A percentile compares a stretch with the other conserved stretches of the same genome.
Conservation (phyloP, 1,140 invertebrate species). For the Drosophila guanche region DNA sequence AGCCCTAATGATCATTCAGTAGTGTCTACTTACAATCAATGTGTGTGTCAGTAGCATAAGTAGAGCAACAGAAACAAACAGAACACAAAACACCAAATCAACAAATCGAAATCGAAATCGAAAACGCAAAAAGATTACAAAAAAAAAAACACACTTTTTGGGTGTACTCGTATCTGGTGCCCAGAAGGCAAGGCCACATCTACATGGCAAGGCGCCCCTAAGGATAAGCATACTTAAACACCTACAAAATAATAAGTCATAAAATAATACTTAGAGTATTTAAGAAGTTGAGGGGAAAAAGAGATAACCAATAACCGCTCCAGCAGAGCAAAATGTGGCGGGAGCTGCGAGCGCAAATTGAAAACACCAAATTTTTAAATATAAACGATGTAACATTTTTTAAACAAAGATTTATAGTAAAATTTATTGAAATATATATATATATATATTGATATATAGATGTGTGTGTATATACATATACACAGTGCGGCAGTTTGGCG, state of each 20-base stretch:
- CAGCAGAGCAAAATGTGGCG: conserved; percentile 9
- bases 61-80: conserved; percentile 6
- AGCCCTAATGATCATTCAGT: conserved; percentile 31
- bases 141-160: conserved; percentile 40
- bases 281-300: conserved; percentile 42
- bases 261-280: conserved; percentile 16
- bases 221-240: conserved; percentile 22
- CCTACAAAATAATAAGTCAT: background rate
- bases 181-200: conserved; percentile 65
- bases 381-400: conserved; percentile 67
- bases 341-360: conserved; percentile 58
- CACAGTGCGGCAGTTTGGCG: conserved; percentile 25
- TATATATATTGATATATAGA: conserved; percentile 25
- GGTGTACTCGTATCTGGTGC: conserved; percentile 32
- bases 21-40: conserved; percentile 69
- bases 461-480: conserved; percentile 50
- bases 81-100: conserved; percentile 11
- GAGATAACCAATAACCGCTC: conserved; percentile 28
- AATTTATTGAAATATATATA: conserved; percentile 73
- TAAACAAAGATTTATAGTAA: conserved; percentile 79
- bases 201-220: conserved; percentile 64
- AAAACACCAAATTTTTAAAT: conserved; percentile 77
- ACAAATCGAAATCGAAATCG: background rate
- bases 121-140: background rate
- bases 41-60: conserved; percentile 69